Evolutionary conservation across 1,140 invertebrate genomes (phyloP).

Genomic region (Danaus plexippus): DNA sequence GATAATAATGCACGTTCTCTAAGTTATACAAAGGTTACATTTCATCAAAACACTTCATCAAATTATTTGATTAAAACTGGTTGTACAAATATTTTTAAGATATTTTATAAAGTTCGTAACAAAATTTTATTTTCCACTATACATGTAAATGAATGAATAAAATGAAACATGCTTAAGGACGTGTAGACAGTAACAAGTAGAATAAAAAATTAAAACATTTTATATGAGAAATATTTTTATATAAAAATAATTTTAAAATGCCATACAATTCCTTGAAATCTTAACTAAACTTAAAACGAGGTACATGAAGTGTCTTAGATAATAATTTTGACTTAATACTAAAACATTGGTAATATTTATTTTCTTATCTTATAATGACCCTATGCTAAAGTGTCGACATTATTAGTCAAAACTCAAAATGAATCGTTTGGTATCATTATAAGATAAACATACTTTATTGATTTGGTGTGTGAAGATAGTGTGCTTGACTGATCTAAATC

Average conservation of each 20-base stretch:
- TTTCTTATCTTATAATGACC: constrained; percentile 16
- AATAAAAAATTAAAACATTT: too few species aligned
- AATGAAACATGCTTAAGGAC: constrained; percentile 23
- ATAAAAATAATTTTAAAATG: constrained; percentile 5
- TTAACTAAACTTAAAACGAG: neutral
- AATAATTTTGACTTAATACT: too few species aligned
- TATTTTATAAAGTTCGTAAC: too few species aligned
- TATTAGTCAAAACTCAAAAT: constrained; percentile 14
- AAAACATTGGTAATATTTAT: neutral
- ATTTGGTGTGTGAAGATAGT: constrained; percentile 28
- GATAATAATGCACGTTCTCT: constrained; percentile 27
- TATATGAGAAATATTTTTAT: neutral
- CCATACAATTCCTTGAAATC: neutral
- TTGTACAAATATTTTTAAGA: constrained; percentile 11
- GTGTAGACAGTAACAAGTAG: neutral
- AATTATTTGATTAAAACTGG: constrained; percentile 12
- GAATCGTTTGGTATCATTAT: constrained; percentile 21
- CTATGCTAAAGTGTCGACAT: constrained; percentile 20
- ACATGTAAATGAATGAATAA: constrained; percentile 26
- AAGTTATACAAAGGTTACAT: constrained; percentile 36
- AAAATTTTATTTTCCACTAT: constrained; percentile 34
- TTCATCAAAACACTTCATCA: constrained; percentile 46
- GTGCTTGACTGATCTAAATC: constrained; percentile 31
- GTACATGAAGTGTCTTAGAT: too few species aligned
- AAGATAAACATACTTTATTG: constrained; percentile 23